These are phyloP conservation scores for Anthopleura xanthogrammica DNA, from an alignment of 92 coral and sea anemone genomes.

Conservation along the genomic window DNA sequence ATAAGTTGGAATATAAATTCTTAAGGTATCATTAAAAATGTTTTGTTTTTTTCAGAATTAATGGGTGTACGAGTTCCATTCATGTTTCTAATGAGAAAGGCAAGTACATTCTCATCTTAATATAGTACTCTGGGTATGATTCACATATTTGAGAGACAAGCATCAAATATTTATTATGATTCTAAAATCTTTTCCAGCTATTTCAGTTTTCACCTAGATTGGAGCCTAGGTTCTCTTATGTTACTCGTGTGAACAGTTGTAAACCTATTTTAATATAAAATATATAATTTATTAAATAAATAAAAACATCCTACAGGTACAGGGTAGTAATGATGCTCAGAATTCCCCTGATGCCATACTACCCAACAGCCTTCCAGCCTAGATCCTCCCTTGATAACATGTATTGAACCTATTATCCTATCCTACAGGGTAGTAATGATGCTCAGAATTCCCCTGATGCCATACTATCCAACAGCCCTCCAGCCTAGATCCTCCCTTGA, in stretches of 20 bases:
- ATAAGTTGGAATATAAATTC: too few species aligned
- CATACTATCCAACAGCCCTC: constrained; percentile 33
- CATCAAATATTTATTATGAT: too few species aligned
- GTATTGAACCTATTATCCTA: background rate
- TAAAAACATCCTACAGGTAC: background rate
- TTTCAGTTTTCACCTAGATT: too few species aligned
- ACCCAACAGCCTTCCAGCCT: constrained; percentile 41
- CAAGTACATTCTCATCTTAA: constrained; percentile 6
- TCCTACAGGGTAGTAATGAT: constrained; percentile 9
- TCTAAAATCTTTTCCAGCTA: too few species aligned
- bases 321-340: background rate
- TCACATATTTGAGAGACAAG: background rate
- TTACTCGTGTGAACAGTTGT: too few species aligned
- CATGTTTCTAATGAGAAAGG: constrained; percentile 84
- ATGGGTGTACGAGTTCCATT: constrained; percentile 92
- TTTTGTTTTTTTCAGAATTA: constrained; percentile 52
- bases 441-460: background rate
- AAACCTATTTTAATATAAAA: too few species aligned
- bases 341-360: background rate
- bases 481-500: constrained; percentile 8
- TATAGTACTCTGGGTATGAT: background rate
- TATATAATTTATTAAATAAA: too few species aligned
- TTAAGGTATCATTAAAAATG: background rate
- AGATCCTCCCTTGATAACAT: background rate
- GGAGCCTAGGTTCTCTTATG: too few species aligned